A percentile compares a stretch with the other conserved stretches of the same genome.
These are phyloP conservation scores for Cercocebus atys DNA, from an alignment of 2,113 vertebrate genomes.

Conservation along the genomic window DNA sequence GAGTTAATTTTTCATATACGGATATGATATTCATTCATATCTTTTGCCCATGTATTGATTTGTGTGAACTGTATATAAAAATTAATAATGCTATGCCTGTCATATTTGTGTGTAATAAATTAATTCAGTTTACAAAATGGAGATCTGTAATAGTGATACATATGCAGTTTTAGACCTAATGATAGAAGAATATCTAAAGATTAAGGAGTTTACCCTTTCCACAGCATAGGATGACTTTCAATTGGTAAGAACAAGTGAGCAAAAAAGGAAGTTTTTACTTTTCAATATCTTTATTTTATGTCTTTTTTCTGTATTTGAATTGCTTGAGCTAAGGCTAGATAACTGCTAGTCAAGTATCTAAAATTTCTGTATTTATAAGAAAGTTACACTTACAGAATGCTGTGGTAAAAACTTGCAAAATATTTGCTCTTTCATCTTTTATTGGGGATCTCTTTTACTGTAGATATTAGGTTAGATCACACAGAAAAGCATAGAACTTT, in stretches of 20 bases:
- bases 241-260: neutral
- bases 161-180: neutral
- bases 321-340: neutral
- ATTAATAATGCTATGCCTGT: neutral
- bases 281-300: neutral
- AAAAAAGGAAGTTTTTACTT: neutral
- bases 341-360: neutral
- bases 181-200: neutral
- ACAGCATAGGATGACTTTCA: neutral
- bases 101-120: neutral
- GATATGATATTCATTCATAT: neutral
- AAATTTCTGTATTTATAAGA: slow-evolving; percentile 17
- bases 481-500: neutral
- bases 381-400: neutral
- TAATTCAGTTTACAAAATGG: neutral
- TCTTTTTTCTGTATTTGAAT: neutral
- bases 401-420: neutral
- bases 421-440: neutral
- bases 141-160: neutral
- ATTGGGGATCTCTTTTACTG: neutral
- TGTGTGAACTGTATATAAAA: neutral
- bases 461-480: neutral
- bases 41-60: neutral
- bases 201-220: neutral
- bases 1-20: neutral